Evolutionary conservation across 2,797 vertebrate genomes (phyloP), one percentile per base, ranked within the genome.

Genomic region (Phaenicophaeus curvirostris): DNA sequence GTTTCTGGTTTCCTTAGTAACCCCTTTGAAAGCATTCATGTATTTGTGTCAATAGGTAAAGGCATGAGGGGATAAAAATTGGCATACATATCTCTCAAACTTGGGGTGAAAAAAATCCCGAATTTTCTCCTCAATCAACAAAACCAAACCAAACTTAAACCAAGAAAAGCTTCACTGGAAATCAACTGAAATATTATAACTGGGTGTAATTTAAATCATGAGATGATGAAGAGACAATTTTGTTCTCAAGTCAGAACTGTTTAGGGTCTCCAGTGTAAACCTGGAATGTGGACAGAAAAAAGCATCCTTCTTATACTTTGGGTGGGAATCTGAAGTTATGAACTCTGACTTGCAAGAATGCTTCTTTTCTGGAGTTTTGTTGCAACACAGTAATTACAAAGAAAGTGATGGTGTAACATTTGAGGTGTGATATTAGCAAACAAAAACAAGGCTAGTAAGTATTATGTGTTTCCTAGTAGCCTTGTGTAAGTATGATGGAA

Each of bases 1-100:
- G 96, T 95, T 97, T 96, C 96, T 86, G 76, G 97, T 97, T 97
- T 95, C 96, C 97, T 93, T 97, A 96, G 97, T 94, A 97, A 97
- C 96, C 86, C 71, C 77, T 87, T 63, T 66, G 83, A 93, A 57
- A 93, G 54, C 42, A 57, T 76, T 96, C 58, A 57, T 85, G 55
- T 78, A 65, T 95, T 95, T 95, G 61, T 95, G 65, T 87, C 78
- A 83, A 66, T 58, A 89, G 39, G 69, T 69, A 95, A 83, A 71
- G 66, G 67, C 84, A 61, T 65, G 85, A 90, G 66, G 15, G 46
- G 35, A 23, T 86, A 76, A 94, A 77, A 96, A 96, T 93, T 30
- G 73, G n/a, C 78, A 87, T 18, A 85, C 9, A 90, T 92, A 85
- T 39, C 58, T 87, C 68, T 71, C 39, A 69, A 50, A 63, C 66